Evolutionary conservation across 2,888 invertebrate genomes (phyloP).

Genomic region (Eucera pruinosa): DNA sequence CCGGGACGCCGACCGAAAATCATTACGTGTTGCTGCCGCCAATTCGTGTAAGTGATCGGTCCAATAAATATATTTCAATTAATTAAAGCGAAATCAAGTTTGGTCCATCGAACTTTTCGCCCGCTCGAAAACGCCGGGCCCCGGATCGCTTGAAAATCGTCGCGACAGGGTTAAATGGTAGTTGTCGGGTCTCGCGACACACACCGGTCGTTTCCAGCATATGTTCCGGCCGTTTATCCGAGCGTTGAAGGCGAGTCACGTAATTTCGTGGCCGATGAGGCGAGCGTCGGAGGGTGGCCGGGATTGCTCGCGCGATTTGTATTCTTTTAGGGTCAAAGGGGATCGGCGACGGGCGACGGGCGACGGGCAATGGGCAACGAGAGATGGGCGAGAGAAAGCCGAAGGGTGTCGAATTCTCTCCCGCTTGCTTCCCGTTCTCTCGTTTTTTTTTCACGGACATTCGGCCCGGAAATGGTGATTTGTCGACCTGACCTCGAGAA

Average conservation of each 20-base stretch:
- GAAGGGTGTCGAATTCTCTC: constrained; percentile 62
- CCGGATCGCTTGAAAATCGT: not conserved
- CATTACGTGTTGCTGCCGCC: constrained; percentile 46
- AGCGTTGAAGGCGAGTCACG: constrained; percentile 63
- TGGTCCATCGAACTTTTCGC: constrained; percentile 46
- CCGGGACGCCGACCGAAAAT: constrained; percentile 44
- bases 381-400: constrained; percentile 71
- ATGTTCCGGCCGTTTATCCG: constrained; percentile 39
- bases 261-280: constrained; percentile 64
- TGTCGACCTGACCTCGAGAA: constrained; percentile 83
- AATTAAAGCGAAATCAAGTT: constrained; percentile 55
- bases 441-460: constrained; percentile 77
- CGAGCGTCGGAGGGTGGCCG: constrained; percentile 56
- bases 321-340: constrained; percentile 73
- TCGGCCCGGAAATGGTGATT: constrained; percentile 83
- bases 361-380: constrained; percentile 73
- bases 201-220: constrained; percentile 32
- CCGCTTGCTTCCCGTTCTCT: constrained; percentile 29
- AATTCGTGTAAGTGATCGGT: constrained; percentile 54
- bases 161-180: constrained; percentile 33
- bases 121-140: constrained; percentile 7
- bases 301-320: constrained; percentile 67
- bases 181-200: constrained; percentile 20
- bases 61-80: constrained; percentile 54
- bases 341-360: constrained; percentile 72